Conservation (phyloP, 1,140 invertebrate species). For the Drosophila kanapiae region DNA sequence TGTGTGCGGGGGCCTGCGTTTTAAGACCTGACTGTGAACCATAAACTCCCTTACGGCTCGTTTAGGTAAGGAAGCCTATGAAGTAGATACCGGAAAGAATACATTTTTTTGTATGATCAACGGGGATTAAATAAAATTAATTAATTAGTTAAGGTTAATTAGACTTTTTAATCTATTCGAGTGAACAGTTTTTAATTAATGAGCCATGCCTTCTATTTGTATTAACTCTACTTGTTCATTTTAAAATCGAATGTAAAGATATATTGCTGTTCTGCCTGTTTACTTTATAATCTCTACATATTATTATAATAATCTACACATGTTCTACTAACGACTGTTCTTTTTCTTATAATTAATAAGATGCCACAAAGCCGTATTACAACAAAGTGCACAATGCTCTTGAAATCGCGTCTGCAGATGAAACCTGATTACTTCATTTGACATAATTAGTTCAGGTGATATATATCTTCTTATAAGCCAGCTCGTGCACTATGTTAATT, state of each 20-base stretch:
- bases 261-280: too few species aligned
- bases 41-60: constrained; percentile 41
- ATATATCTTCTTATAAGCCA: not conserved
- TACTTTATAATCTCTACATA: too few species aligned
- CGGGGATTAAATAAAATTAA: constrained; percentile 22
- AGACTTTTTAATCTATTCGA: not conserved
- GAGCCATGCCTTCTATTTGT: too few species aligned
- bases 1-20: not conserved
- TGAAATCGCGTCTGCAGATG: not conserved
- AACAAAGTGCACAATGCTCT: not conserved
- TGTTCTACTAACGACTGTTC: too few species aligned
- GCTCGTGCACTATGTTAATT: constrained; percentile 55
- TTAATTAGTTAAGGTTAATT: not conserved
- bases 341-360: not conserved
- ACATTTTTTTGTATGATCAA: constrained; percentile 13
- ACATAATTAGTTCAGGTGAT: constrained; percentile 29
- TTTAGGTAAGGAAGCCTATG: constrained; percentile 18
- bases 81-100: constrained; percentile 2
- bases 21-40: constrained; percentile 34
- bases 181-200: too few species aligned
- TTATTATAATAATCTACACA: too few species aligned
- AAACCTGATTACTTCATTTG: constrained; percentile 4
- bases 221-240: too few species aligned
- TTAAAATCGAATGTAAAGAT: too few species aligned
- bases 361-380: not conserved